These are phyloP conservation scores for Actinopyga echinites DNA, from an alignment of 53 echinoderm and acorn worm species.

Conservation along the genomic window DNA sequence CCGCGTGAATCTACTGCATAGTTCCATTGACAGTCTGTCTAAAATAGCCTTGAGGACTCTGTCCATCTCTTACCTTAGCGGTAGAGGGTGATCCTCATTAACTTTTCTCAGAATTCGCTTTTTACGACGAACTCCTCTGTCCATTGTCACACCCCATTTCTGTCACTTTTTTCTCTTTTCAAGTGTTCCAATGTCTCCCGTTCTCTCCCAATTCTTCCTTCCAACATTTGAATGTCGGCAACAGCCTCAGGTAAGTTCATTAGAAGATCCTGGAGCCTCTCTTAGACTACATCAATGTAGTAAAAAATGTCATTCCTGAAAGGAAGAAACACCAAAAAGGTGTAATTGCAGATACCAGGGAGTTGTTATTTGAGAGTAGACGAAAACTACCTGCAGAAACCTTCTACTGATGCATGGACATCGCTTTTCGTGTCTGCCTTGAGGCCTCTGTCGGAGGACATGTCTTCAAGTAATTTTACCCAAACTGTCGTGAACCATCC, in stretches of 20 bases:
- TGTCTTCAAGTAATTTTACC: no score
- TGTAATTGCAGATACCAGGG: no score
- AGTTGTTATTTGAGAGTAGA: no score
- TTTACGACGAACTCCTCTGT: background rate
- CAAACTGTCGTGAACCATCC: no score
- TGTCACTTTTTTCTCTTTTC: background rate
- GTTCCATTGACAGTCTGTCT: slow-evolving; percentile 12
- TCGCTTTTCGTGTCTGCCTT: no score
- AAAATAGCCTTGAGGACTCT: slow-evolving; percentile 11
- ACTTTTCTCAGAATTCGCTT: slow-evolving; percentile 1
- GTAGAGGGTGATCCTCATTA: background rate
- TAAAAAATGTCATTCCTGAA: no score
- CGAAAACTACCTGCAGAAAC: no score
- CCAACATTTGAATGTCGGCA: background rate
- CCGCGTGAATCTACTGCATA: slow-evolving; percentile 8
- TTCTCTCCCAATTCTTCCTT: background rate
- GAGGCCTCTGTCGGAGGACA: no score
- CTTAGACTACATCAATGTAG: no score
- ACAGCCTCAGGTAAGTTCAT: background rate
- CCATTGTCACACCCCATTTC: background rate
- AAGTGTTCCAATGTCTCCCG: background rate
- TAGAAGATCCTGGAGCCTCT: no score
- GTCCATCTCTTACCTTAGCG: background rate
- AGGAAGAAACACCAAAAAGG: no score
- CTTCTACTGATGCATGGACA: no score